Evolutionary conservation across 2,888 invertebrate genomes (phyloP).

Genomic region (Metacarcinus magister): DNA sequence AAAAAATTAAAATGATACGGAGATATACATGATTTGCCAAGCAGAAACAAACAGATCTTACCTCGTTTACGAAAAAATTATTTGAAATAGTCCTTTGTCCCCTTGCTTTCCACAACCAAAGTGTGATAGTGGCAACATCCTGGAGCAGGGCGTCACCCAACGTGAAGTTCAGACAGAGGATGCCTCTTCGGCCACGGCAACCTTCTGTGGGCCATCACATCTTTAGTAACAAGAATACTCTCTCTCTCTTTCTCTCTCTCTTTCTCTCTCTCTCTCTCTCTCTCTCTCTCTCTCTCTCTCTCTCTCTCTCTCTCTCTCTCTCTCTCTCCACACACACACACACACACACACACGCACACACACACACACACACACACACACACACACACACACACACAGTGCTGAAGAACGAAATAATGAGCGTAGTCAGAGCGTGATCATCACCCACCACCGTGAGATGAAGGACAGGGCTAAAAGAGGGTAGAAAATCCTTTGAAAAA

Average conservation of each 20-base stretch:
- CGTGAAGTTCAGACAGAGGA: neutral
- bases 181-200: neutral
- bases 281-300: no score
- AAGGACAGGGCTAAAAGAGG: neutral
- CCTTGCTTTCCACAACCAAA: neutral
- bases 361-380: no score
- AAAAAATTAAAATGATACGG: no score
- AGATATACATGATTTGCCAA: no score
- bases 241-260: no score
- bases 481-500: neutral
- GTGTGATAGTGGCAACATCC: neutral
- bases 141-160: neutral
- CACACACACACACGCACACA: no score
- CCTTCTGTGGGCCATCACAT: neutral
- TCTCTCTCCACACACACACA: no score
- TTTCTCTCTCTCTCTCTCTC: no score
- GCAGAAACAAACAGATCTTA: neutral
- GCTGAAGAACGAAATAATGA: neutral
- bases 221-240: no score
- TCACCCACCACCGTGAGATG: constrained; percentile 8
- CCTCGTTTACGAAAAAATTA: neutral
- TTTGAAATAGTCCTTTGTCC: neutral
- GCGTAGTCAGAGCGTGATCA: neutral
- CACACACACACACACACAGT: no score
- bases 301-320: no score